Evolutionary conservation across 2,888 invertebrate species (phyloP).

Genomic region (Tupiocoris notatus): DNA sequence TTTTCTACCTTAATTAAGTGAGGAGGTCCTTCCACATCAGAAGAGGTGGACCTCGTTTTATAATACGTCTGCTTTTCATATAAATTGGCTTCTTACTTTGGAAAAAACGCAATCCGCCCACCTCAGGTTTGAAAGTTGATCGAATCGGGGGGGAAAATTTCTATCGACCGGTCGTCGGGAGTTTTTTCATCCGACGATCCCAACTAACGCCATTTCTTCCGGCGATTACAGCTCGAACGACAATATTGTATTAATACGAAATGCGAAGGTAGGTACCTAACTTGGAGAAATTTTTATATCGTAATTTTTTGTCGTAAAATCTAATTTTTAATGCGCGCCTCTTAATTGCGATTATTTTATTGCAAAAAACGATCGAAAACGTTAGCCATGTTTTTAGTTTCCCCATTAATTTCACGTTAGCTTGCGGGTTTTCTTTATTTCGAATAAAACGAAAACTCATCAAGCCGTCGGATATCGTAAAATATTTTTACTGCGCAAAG

Average conservation of each 20-base stretch:
- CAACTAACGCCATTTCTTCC: no score
- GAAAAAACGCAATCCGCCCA: not conserved
- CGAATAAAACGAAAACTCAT: not conserved
- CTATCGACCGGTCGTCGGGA: no score
- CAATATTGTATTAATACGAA: no score
- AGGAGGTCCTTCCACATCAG: constrained; percentile 4
- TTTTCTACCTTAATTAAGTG: constrained; percentile 31
- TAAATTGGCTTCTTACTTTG: not conserved
- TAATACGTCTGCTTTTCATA: not conserved
- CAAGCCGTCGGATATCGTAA: not conserved
- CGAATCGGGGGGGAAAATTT: not conserved
- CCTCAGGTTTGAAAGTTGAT: not conserved
- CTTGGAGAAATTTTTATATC: no score
- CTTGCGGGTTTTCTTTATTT: not conserved
- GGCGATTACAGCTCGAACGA: no score
- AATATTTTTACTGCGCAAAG: not conserved
- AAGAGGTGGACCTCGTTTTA: not conserved
- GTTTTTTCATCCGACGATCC: no score
- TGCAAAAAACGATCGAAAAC: no score
- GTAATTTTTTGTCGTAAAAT: no score
- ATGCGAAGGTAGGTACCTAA: no score
- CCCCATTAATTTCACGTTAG: not conserved
- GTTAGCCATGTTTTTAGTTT: not conserved
- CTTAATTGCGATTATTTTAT: no score
- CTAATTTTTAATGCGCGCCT: no score